A percentile compares a stretch with the other conserved stretches of the same genome.
Conservation (phyloP, 2,797 vertebrate genomes). For the Oreochromis grahami region DNA sequence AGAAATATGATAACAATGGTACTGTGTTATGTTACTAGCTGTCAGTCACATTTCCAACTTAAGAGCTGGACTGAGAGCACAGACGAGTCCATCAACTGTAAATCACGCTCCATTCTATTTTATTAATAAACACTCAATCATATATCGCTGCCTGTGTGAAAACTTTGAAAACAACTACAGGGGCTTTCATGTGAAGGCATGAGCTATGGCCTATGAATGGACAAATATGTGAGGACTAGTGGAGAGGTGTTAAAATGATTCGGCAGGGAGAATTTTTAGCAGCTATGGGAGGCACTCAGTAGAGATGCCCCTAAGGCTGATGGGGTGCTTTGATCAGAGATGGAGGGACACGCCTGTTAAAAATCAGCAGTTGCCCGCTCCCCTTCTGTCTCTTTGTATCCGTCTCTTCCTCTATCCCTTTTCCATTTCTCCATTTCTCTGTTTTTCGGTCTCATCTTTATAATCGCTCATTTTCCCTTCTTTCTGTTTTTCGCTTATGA, state of each 20-base stretch:
- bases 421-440: neutral
- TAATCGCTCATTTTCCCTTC: neutral
- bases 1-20: neutral
- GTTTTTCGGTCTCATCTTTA: neutral
- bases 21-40: neutral
- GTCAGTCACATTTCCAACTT: constrained; percentile 12
- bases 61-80: neutral
- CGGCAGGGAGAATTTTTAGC: constrained; percentile 54
- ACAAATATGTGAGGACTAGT: constrained; percentile 16
- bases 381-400: constrained; percentile 53
- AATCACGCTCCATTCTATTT: constrained; percentile 21
- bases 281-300: constrained; percentile 54
- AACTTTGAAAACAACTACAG: neutral
- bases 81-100: neutral
- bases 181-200: constrained; percentile 34
- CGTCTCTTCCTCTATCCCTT: constrained; percentile 27
- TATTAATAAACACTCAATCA: neutral
- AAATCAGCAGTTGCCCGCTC: constrained; percentile 52
- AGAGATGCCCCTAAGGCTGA: constrained; percentile 63
- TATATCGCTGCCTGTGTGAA: neutral
- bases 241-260: constrained; percentile 49
- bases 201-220: constrained; percentile 16
- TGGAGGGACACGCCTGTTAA: constrained; percentile 69
- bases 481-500: neutral
- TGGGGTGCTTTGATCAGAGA: constrained; percentile 70